Conservation (phyloP, 2,888 invertebrate species). For the Drosophila testacea region DNA sequence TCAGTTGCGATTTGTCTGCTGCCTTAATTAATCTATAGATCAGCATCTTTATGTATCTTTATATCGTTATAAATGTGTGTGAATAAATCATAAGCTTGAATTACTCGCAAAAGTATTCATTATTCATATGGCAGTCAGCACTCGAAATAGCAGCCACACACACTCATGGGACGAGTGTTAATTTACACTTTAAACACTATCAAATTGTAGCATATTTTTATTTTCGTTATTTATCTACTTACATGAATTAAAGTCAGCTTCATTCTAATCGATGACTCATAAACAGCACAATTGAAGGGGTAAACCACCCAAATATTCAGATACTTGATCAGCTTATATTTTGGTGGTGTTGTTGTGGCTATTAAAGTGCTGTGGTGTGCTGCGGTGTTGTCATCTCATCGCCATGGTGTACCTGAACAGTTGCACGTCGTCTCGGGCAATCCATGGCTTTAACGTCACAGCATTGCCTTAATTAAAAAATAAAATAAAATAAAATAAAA, state of each 20-base stretch:
- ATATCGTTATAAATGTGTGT: conserved; percentile 22
- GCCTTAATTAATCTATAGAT: conserved; percentile 57
- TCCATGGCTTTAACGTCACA: conserved; percentile 54
- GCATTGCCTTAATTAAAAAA: conserved; percentile 19
- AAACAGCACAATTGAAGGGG: not conserved
- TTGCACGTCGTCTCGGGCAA: conserved; percentile 67
- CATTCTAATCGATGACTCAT: conserved; percentile 55
- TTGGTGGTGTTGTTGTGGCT: not conserved
- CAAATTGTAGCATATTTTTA: conserved; percentile 13
- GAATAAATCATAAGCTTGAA: conserved; percentile 54
- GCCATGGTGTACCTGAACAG: conserved; percentile 66
- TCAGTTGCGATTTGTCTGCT: conserved; percentile 36
- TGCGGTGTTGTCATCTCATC: not conserved
- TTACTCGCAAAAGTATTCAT: conserved; percentile 9
- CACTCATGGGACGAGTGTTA: conserved; percentile 45
- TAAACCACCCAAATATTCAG: not conserved
- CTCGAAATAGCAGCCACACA: conserved; percentile 17
- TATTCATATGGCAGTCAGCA: conserved; percentile 25
- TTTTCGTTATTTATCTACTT: conserved; percentile 39
- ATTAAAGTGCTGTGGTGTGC: not conserved
- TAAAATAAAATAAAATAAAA: not conserved
- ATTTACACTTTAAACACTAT: conserved; percentile 44
- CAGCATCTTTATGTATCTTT: conserved; percentile 20
- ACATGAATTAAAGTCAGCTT: conserved; percentile 23
- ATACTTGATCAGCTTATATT: not conserved